Base-by-base conservation (phyloP, 2,797 vertebrate genomes). In the Poeciliopsis infans region DNA sequence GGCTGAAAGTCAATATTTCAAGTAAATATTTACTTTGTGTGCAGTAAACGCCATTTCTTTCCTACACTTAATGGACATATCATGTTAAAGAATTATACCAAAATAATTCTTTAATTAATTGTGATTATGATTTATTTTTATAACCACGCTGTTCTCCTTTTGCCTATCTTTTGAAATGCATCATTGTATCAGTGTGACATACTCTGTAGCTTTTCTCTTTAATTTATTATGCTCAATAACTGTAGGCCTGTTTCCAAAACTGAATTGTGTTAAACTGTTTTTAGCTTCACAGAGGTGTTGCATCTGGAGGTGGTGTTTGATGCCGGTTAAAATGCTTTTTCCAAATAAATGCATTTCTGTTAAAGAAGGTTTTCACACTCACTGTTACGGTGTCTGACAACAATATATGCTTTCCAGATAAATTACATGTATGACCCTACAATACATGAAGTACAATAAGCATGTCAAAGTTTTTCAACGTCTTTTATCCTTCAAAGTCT, bases 331-430 rank as follows among this genome's bases (percentile, higher is more conserved):
- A 82, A 76, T 73, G 77, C 81, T 74, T 83, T 57, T 78, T 84
- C 72, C 47, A 77, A 77, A 76, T 80, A 59, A 74, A 88, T 47
- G 36, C 51, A 71, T 80, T 71, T 83, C 72, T 84, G 82, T 83
- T 75, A 55, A 69, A 73, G 51, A 81, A 76, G 41, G 75, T 79
- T 82, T 77, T 28, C 57, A 75, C 78, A 49, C 83, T 64, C 79
- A 81, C 83, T 85, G 77, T 76, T 83, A 47, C 25, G 41, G 74
- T 84, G 78, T 80, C 72, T 74, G 66, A 53, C 61, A 80, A 79
- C 71, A 79, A 79, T 71, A 81, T 81, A 83, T 57, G 72, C 79
- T 77, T 74, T 70, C 23, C n/a, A 53, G 66, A 73, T 57, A 51
- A 45, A 51, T 13, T 46, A 51, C 31, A 55, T 55, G 46, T 75